Evolutionary conservation across 1,140 invertebrate species (phyloP).

Genomic region (Eupristina koningsbergeri): DNA sequence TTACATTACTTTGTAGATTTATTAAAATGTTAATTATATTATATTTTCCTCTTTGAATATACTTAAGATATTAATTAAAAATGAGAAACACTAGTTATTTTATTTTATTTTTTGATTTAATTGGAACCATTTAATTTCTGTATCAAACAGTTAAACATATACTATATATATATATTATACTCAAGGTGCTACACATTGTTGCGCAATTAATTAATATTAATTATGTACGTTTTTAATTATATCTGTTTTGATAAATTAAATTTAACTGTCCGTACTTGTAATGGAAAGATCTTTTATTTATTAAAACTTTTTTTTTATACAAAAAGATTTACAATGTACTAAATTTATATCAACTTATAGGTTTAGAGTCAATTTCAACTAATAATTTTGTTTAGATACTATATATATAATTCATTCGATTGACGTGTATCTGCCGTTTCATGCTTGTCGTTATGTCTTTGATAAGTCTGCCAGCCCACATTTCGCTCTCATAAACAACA

Average conservation of each 20-base stretch:
- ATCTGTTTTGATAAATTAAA: too few species aligned
- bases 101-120: not conserved
- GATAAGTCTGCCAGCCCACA: not conserved
- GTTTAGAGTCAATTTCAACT: too few species aligned
- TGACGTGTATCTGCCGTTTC: not conserved
- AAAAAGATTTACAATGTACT: not conserved
- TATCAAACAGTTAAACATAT: too few species aligned
- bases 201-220: not conserved
- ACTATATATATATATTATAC: too few species aligned
- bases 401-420: not conserved
- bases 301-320: too few species aligned
- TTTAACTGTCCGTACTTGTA: too few species aligned
- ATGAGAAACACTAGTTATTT: not conserved
- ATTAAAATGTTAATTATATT: not conserved
- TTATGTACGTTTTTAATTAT: not conserved
- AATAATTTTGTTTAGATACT: not conserved
- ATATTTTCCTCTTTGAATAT: not conserved
- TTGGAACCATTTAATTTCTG: not conserved
- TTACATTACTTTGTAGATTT: not conserved
- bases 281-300: too few species aligned
- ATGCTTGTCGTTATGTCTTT: not conserved
- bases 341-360: too few species aligned
- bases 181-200: not conserved
- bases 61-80: not conserved
- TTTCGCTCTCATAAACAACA: constrained; percentile 12